phyloP scores from a whole-genome alignment of 2,797 vertebrate genomes.

The Sorex maritimensis region DNA sequence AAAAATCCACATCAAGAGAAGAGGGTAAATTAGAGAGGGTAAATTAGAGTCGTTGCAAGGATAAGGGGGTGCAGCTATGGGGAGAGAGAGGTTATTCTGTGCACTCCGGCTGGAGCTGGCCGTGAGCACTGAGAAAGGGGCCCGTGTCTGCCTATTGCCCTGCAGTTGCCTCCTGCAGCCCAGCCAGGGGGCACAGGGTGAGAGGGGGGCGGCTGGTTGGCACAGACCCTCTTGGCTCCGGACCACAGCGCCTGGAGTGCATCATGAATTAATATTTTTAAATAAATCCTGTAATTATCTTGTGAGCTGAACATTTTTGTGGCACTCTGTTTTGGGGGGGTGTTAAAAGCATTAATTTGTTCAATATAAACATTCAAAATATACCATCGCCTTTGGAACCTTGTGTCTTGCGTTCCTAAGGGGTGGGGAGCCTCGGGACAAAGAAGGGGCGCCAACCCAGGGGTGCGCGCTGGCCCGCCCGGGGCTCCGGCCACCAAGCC shows the following conservation, averaged over 20 bases:
- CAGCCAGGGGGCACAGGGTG: neutral
- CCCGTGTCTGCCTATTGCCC: neutral
- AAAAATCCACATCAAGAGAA: neutral
- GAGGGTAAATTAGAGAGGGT: too few relatives aligned
- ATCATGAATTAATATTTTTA: constrained; percentile 85
- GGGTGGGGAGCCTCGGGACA: constrained; percentile 15
- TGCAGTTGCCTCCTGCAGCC: neutral
- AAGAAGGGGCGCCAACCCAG: neutral
- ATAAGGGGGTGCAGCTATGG: neutral
- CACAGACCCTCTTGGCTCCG: constrained; percentile 72
- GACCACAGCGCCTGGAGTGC: constrained; percentile 83
- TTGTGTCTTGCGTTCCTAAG: constrained; percentile 62
- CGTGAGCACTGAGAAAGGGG: too few relatives aligned
- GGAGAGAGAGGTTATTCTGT: too few relatives aligned
- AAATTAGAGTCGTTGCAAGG: neutral
- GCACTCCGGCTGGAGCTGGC: neutral
- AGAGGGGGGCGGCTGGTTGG: constrained; percentile 72
- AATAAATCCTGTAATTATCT: constrained; percentile 87
- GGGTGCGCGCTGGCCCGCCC: too few relatives aligned
- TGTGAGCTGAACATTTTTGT: constrained; percentile 81
- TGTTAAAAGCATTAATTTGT: constrained; percentile 84
- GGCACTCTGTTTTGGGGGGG: constrained; percentile 70
- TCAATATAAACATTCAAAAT: constrained; percentile 83
- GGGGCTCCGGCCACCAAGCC: too few relatives aligned
- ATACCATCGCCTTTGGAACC: constrained; percentile 17